These are phyloP conservation scores for Aphidius colemani DNA, from an alignment of 2,888 invertebrate genomes.

Conservation along the genomic window DNA sequence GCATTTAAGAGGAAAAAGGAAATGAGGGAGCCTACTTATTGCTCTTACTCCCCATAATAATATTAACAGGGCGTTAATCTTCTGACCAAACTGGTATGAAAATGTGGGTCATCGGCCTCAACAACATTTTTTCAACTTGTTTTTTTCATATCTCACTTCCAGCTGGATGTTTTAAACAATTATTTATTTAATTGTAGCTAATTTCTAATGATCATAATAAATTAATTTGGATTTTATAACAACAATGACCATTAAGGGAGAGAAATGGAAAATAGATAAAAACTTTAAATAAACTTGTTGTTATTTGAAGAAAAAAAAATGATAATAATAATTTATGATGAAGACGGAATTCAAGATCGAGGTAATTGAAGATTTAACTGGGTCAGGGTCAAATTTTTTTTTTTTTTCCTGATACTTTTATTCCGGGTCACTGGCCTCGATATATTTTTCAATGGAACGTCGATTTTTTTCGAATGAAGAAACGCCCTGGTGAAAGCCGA, in stretches of 20 bases:
- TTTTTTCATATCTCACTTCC: no score
- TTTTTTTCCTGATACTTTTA: slow-evolving; percentile 15
- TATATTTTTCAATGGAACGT: slow-evolving; percentile 36
- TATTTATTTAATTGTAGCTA: no score
- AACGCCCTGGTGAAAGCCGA: slow-evolving; percentile 43
- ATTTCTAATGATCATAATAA: no score
- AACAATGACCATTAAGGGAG: no score
- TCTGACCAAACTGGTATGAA: slow-evolving; percentile 50
- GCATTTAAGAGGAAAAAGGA: slow-evolving; percentile 10
- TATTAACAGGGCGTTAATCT: slow-evolving; percentile 27
- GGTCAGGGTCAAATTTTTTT: slow-evolving; percentile 49
- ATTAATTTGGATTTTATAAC: no score
- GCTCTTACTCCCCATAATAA: slow-evolving; percentile 16
- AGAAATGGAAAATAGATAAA: no score
- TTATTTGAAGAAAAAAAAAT: background rate
- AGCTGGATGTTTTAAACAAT: no score
- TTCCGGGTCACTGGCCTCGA: slow-evolving; percentile 52
- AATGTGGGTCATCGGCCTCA: slow-evolving; percentile 50
- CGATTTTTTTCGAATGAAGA: slow-evolving; percentile 23
- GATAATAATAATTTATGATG: background rate
- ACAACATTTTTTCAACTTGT: slow-evolving; percentile 5
- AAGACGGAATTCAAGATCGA: no score
- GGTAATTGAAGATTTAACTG: slow-evolving; percentile 32
- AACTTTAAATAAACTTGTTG: background rate
- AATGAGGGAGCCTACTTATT: slow-evolving; percentile 26